These are phyloP conservation scores for Napeogenes sylphis DNA, from an alignment of 2,888 invertebrate species.

Conservation along the genomic window DNA sequence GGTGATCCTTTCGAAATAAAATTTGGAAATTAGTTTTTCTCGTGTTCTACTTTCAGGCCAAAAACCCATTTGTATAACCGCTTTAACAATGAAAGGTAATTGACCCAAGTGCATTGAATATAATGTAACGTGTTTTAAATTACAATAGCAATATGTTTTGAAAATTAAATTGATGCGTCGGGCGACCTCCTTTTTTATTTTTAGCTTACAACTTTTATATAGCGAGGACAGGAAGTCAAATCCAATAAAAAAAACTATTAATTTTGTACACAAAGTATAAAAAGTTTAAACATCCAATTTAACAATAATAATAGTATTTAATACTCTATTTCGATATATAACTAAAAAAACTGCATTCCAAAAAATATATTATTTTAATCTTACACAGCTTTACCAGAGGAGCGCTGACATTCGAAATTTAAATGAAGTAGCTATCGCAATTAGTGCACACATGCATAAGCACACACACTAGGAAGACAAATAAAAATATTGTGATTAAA, in stretches of 20 bases:
- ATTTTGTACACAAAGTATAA: neutral
- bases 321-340: neutral
- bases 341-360: constrained; percentile 15
- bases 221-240: neutral
- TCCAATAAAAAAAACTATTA: neutral
- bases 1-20: constrained; percentile 13
- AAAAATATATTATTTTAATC: constrained; percentile 39
- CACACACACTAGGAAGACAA: constrained; percentile 52
- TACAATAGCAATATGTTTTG: constrained; percentile 25
- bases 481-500: constrained; percentile 73
- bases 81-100: constrained; percentile 25
- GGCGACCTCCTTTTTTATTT: constrained; percentile 13
- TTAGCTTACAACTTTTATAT: constrained; percentile 1
- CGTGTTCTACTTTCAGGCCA: constrained; percentile 23
- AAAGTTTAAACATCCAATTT: neutral
- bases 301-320: neutral
- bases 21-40: constrained; percentile 21
- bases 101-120: constrained; percentile 26
- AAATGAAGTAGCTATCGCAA: constrained; percentile 78
- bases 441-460: constrained; percentile 52
- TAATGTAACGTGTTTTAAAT: constrained; percentile 27
- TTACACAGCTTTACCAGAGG: constrained; percentile 48
- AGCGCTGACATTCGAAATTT: constrained; percentile 73
- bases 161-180: constrained; percentile 31
- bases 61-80: constrained; percentile 18